Base-by-base conservation (phyloP, 23 tunicate species). In the Ascidia mentula region DNA sequence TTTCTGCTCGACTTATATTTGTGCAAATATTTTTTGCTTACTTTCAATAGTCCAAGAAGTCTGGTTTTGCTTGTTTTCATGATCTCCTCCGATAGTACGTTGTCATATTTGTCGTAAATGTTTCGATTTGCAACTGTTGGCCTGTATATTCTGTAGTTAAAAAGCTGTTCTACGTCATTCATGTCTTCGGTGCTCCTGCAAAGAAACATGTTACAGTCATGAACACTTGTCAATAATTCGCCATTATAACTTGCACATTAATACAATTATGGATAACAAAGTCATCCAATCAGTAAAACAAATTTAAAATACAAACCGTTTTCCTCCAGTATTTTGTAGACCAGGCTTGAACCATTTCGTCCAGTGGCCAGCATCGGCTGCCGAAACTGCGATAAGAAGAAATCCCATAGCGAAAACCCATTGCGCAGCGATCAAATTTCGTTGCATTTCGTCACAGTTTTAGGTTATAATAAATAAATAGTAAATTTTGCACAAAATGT, bases 301-400 rank as follows among this genome's bases (percentile, higher is more conserved):
- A 20, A 24, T 46, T 46, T 0, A 0, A 8, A 46, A 70, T 70
- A 34, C 18, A 15, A 15, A 45, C 74, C 74, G 31, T 30, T 70
- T 70, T 70, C 74, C 74, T 35, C 38, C 38, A 22, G 38, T 34
- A 32, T 34, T 70, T 70, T 70, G 74, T 36, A 70, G 24, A 30
- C 74, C 74, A 17, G 74, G 74, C 39, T 75, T 75, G 9, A 75
- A 37, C 53, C 53, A 75, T 28, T 75, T 39, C 8, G 46, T 75
- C 60, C 74, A 70, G 13, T 70, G 74, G 18, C 24, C 65, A 9
- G 65, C 65, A 28, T 53, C 65, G 12, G 65, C 65, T 20, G 65
- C 65, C 1, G 65, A 53, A 53, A 53, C 65, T 26, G 65, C 65
- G 24, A 53, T 28, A 5, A 53, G 13, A 1, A 53, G 65, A 53